phyloP scores from a whole-genome alignment of 2,797 vertebrate species.

The Zenarchopterus dispar region DNA sequence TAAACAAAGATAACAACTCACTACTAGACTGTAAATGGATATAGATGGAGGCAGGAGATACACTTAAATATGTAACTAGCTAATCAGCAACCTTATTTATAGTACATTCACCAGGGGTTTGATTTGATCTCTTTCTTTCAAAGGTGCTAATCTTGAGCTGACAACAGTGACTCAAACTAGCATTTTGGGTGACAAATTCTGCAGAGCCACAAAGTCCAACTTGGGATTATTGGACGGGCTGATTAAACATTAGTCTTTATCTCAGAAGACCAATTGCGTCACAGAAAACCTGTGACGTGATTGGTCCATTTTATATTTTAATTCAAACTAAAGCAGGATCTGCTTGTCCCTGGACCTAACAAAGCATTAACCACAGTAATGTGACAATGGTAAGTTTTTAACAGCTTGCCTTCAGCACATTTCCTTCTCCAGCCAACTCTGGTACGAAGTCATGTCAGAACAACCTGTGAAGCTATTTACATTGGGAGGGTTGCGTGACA shows the following conservation, averaged over 20 bases:
- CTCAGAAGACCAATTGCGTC: neutral
- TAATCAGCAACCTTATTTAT: neutral
- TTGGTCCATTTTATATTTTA: too few species aligned
- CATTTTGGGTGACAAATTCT: slow-evolving; percentile 3
- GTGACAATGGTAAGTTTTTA: too few species aligned
- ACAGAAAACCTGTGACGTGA: neutral
- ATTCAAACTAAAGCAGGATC: too few species aligned
- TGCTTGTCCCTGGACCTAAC: too few species aligned
- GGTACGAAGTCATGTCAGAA: too few species aligned
- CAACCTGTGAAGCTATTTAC: too few species aligned
- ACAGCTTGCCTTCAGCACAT: too few species aligned
- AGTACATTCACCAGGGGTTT: neutral
- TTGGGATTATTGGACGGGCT: neutral
- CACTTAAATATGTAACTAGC: slow-evolving; percentile 1
- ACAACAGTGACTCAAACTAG: neutral
- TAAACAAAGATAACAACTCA: too few species aligned
- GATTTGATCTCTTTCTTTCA: neutral
- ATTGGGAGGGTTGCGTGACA: too few species aligned
- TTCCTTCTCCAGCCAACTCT: too few species aligned
- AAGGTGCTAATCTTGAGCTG: slow-evolving; percentile 6
- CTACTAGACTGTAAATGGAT: too few species aligned
- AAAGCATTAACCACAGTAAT: too few species aligned
- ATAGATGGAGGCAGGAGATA: neutral
- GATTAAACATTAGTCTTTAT: slow-evolving; percentile 1
- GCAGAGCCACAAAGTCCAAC: neutral